Base-by-base conservation (phyloP, 1,140 invertebrate species). In the Conus betulinus region DNA sequence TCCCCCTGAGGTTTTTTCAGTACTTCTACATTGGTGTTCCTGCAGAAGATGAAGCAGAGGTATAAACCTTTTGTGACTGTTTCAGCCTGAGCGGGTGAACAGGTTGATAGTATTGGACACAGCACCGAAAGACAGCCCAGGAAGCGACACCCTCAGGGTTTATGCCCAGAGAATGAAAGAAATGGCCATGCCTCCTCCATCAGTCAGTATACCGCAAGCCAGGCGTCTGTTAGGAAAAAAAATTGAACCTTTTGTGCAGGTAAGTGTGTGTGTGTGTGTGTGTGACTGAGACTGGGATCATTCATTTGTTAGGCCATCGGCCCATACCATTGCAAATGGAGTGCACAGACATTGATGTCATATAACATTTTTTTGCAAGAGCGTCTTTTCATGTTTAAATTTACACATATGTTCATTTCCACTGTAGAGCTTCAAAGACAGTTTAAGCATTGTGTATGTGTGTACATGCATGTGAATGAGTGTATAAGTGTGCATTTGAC, bases 81-180 rank as follows among this genome's bases (percentile, higher is more conserved):
- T 67, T 51, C 94, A 98, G 97, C 97, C 98, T 67, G 96, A 97
- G 84, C 89, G 97, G 27, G 96, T 98, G 4, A 97, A 98, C 27
- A 97, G 97, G 91, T 94, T 98, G 51, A 96, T 98, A 79, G 96
- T 98, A 7, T 97, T 97, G 74, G 98, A 99, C 93, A 97, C 98
- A 90, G 97, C 97, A 17, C 98, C 98, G 5, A 93, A 97, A 0
- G 96, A 84, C 97, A 97, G 87, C 96, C 96, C 20, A 96, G 96
- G 93, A 96, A 97, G 25, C 93, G 95, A 85, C 10, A 94, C 96
- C 11, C 97, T 98, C 96, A 94, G 94, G 0, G 94, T 95, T 74
- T 96, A 97, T 87, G 97, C 98, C 91, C 94, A 96, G 88, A 96
- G 96, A 3, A 97, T 98, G 97, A 92, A 95, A 71, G 92, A 94